Conservation (phyloP, 1,140 invertebrate genomes). For the Holcopasites calliopsidis region DNA sequence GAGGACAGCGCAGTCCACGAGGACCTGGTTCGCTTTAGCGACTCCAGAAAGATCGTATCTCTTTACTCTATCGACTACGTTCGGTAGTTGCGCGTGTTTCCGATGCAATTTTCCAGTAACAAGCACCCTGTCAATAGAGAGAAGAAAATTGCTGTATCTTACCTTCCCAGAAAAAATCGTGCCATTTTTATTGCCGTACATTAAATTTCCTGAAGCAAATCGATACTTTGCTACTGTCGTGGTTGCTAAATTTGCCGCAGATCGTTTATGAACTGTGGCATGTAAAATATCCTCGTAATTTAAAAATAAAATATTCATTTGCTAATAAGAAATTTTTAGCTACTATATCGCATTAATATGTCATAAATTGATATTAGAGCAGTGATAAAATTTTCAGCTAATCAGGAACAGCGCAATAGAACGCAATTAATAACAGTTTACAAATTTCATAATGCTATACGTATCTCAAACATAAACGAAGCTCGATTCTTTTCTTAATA, state of each 20-base stretch:
- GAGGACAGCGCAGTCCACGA: slow-evolving; percentile 49
- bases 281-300: slow-evolving; percentile 50
- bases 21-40: slow-evolving; percentile 43
- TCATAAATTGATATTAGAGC: not conserved
- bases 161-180: slow-evolving; percentile 15
- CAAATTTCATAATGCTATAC: not conserved
- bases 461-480: not conserved
- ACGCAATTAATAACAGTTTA: not conserved
- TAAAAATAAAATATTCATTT: slow-evolving; percentile 30
- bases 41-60: slow-evolving; percentile 61
- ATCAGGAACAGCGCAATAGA: not conserved
- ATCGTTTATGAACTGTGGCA: slow-evolving; percentile 50
- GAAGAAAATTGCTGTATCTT: slow-evolving; percentile 31
- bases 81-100: slow-evolving; percentile 58
- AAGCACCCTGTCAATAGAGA: slow-evolving; percentile 8
- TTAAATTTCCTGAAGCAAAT: not conserved
- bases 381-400: not conserved
- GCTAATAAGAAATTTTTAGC: not conserved
- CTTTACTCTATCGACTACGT: slow-evolving; percentile 62
- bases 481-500: too few relatives aligned
- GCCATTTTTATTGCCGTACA: not conserved
- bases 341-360: not conserved
- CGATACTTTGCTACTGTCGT: not conserved
- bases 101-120: slow-evolving; percentile 48
- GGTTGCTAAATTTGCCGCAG: not conserved